Evolutionary conservation across 1,140 invertebrate genomes (phyloP), one percentile per base, ranked within the genome.

Genomic region (Brachystomella parvula): DNA sequence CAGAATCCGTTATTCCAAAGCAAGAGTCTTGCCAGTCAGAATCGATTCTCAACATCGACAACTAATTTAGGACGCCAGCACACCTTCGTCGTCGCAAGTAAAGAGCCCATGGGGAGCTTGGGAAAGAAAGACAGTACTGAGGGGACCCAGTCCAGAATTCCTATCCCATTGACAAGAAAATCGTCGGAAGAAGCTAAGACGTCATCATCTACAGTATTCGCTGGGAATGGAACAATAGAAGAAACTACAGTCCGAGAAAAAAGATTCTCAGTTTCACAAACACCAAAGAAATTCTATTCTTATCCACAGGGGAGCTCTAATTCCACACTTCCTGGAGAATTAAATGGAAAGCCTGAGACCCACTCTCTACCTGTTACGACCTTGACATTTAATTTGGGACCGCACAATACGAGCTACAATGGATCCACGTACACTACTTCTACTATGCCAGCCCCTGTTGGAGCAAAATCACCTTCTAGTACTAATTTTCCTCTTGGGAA

Each of bases 371-470:
- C 69, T 0, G 63, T 71, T 2, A 71, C 69, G 3, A 71, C 69
- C 12, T 35, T 71, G 30, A 71, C 69, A n/a, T 71, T 71, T 47
- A 71, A 35, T 33, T 33, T 71, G 17, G 66, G 66, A 17, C 59
- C 66, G 24, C 61, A 59, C 26, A 59, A 60, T 32, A 31, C 30
- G 1, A 49, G n/a, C 24, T 64, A 64, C 56, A 57, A 47, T 35
- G 49, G 39, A 19, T 49, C 12, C 31, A 35, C 32, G 12, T 33
- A 32, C 32, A 62, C 24, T 59, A 32, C 21, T 62, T 53, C 47
- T 15, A 59, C 44, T 28, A 35, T 58, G n/a, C 9, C 63, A 19
- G 30, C 29, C 21, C 47, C 47, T 29, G 47, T 21, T 31, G n/a
- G 53, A 31, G 2, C 30, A n/a, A 26, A 26, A n/a, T 28, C 24